phyloP scores from a whole-genome alignment of 30 jellyfish, hydroid and myxozoan species.

The Aurelia aurita region DNA sequence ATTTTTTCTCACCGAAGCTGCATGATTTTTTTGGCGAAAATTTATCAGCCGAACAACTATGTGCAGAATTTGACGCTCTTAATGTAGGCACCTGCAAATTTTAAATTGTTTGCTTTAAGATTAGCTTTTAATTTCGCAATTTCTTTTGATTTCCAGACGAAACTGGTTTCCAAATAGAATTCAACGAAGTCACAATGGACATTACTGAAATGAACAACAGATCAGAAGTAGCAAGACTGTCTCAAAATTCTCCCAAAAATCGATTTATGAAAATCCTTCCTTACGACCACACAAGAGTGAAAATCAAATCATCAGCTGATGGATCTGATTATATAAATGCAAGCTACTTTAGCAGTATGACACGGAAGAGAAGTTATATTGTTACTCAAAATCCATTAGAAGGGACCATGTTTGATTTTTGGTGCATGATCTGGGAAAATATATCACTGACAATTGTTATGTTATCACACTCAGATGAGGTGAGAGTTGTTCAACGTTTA shows the following conservation, averaged over 20 bases:
- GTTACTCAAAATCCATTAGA: slow-evolving; percentile 69
- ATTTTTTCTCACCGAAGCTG: too few relatives aligned
- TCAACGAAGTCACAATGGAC: slow-evolving; percentile 10
- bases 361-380: slow-evolving; percentile 34
- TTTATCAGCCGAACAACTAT: too few relatives aligned
- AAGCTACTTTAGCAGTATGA: slow-evolving; percentile 31
- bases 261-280: slow-evolving; percentile 57
- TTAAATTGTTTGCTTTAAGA: not conserved
- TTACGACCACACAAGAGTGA: slow-evolving; percentile 59
- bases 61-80: too few relatives aligned
- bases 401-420: slow-evolving; percentile 45
- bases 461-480: slow-evolving; percentile 50
- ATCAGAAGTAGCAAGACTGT: slow-evolving; percentile 32
- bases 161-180: slow-evolving; percentile 35
- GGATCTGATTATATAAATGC: slow-evolving; percentile 49
- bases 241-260: slow-evolving; percentile 31
- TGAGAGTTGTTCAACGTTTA: not conserved
- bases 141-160: not conserved
- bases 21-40: too few relatives aligned
- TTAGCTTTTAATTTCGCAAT: not conserved
- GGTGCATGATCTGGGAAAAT: slow-evolving; percentile 73
- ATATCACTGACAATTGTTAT: slow-evolving; percentile 25
- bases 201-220: slow-evolving; percentile 16
- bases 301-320: slow-evolving; percentile 1
- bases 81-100: too few relatives aligned